Conservation (phyloP, 2,888 invertebrate species). For the Caenorhabditis becei region DNA sequence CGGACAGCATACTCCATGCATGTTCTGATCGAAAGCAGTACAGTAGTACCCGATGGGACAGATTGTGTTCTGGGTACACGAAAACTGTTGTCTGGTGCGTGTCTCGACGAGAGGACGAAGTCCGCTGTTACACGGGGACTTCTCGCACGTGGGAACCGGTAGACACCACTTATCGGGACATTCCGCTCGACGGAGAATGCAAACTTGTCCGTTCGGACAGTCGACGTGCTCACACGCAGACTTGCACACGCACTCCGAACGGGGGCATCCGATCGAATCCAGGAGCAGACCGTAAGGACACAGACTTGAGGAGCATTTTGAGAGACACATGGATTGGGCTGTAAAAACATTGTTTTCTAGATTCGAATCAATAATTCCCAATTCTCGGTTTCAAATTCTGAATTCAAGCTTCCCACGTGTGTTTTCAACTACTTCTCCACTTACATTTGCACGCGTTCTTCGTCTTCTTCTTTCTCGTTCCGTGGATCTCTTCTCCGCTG, state of each 20-base stretch:
- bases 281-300: slow-evolving; percentile 66
- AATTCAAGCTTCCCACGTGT: slow-evolving; percentile 19
- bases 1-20: slow-evolving; percentile 74
- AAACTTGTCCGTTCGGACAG: slow-evolving; percentile 62
- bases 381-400: background rate
- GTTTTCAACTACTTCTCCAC: slow-evolving; percentile 19
- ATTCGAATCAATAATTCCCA: too few species aligned
- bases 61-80: slow-evolving; percentile 62
- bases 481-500: slow-evolving; percentile 74
- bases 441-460: slow-evolving; percentile 60
- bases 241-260: slow-evolving; percentile 64
- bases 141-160: slow-evolving; percentile 73
- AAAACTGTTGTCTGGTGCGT: slow-evolving; percentile 66
- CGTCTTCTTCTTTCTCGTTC: slow-evolving; percentile 68
- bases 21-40: slow-evolving; percentile 66
- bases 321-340: slow-evolving; percentile 54
- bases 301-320: slow-evolving; percentile 52
- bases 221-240: slow-evolving; percentile 66
- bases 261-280: slow-evolving; percentile 67
- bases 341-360: slow-evolving; percentile 23
- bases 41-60: slow-evolving; percentile 74
- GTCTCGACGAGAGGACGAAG: slow-evolving; percentile 65
- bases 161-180: slow-evolving; percentile 69
- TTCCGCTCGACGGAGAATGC: slow-evolving; percentile 66
- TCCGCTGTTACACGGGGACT: slow-evolving; percentile 56